These are phyloP conservation scores for Pelochelys cantorii DNA, from an alignment of 2,797 vertebrate species.

Conservation along the genomic window DNA sequence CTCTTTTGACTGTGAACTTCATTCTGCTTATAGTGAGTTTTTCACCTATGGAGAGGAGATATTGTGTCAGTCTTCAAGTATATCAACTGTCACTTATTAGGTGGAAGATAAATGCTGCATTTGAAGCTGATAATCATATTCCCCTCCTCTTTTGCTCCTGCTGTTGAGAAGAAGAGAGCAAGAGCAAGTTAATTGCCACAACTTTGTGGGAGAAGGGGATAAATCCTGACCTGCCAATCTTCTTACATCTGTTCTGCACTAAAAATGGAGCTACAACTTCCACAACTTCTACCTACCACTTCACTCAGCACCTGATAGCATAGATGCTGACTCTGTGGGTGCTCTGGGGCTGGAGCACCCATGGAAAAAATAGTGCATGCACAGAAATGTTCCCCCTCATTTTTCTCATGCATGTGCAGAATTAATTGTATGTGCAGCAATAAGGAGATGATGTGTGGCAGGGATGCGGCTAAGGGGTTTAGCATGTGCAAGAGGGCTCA, in stretches of 20 bases:
- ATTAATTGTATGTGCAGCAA: no score
- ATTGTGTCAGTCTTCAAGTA: neutral
- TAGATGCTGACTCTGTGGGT: no score
- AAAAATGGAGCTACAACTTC: neutral
- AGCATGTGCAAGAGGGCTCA: no score
- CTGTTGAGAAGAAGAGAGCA: neutral
- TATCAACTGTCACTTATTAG: neutral
- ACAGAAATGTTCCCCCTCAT: no score
- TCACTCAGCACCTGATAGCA: neutral
- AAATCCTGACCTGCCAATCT: neutral
- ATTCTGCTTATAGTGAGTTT: neutral
- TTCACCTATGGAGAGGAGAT: constrained; percentile 11
- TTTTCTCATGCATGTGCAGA: no score
- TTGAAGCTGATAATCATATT: constrained; percentile 1
- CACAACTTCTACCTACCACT: neutral
- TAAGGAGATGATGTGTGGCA: no score
- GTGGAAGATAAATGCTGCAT: constrained; percentile 12
- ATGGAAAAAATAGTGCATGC: no score
- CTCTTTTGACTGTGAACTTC: neutral
- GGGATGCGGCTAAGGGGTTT: no score
- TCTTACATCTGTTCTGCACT: neutral
- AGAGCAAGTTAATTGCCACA: neutral
- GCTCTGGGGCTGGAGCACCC: no score
- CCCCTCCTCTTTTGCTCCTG: constrained; percentile 25
- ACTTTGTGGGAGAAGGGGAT: neutral